Percentiles rank a stretch among this genome's conserved stretches.
phyloP scores from a whole-genome alignment of 2,888 invertebrate species.

The Pediacus dermestoides region DNA sequence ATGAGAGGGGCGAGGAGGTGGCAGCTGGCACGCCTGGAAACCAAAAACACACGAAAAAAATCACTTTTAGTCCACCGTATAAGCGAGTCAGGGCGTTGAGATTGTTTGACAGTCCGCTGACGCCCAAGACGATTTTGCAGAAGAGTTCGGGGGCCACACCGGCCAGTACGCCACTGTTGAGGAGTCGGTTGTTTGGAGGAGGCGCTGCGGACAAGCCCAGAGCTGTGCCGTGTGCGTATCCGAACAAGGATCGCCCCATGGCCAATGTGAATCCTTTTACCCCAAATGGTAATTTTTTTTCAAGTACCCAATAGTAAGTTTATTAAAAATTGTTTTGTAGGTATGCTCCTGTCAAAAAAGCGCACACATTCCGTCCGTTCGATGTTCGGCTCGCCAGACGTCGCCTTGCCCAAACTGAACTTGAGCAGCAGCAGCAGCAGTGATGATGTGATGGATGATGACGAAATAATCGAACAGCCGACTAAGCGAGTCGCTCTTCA shows the following conservation, averaged over 20 bases:
- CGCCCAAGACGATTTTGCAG: conserved; percentile 77
- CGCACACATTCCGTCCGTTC: conserved; percentile 64
- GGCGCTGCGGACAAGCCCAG: conserved; percentile 53
- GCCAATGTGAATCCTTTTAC: conserved; percentile 87
- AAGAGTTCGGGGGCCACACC: conserved; percentile 61
- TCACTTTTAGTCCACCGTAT: conserved; percentile 57
- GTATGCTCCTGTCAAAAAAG: conserved; percentile 66
- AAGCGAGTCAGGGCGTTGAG: conserved; percentile 59
- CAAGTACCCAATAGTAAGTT: not conserved
- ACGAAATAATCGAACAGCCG: conserved; percentile 63
- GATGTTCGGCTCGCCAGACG: conserved; percentile 39
- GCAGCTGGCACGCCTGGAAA: conserved; percentile 30
- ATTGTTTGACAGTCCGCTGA: conserved; percentile 80
- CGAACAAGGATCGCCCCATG: conserved; percentile 53
- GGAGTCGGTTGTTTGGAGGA: conserved; percentile 54
- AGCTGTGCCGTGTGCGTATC: conserved; percentile 46
- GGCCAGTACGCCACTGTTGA: conserved; percentile 50
- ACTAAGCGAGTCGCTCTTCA: conserved; percentile 67
- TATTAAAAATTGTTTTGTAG: conserved; percentile 38
- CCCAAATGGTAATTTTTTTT: conserved; percentile 61
- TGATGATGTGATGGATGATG: no score
- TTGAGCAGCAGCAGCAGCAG: conserved; percentile 40
- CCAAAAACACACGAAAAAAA: conserved; percentile 43
- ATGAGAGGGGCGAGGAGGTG: no score
- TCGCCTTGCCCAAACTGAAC: conserved; percentile 36